These are phyloP conservation scores for Pocillopora verrucosa DNA, from an alignment of 64 coral and sea anemone species.

Conservation along the genomic window DNA sequence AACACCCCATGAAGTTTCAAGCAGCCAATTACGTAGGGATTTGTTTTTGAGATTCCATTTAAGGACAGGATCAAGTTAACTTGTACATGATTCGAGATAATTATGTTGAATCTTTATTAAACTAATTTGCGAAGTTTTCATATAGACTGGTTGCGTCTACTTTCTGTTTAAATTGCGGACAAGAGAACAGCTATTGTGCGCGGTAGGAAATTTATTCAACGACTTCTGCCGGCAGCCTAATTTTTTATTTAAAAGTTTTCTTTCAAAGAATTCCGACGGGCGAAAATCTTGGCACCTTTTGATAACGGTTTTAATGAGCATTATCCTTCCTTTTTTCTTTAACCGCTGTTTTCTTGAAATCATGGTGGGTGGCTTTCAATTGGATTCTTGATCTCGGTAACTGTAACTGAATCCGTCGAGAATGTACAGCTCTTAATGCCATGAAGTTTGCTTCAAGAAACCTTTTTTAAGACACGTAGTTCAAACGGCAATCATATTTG, in stretches of 20 bases:
- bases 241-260: neutral
- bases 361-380: neutral
- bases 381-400: neutral
- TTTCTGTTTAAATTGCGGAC: too few species aligned
- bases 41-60: too few species aligned
- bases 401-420: too few species aligned
- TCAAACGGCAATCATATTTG: neutral
- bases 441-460: slow-evolving; percentile 1
- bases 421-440: too few species aligned
- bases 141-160: too few species aligned
- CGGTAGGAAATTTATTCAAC: slow-evolving; percentile 11
- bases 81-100: too few species aligned
- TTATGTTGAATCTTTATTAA: too few species aligned
- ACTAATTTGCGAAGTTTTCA: too few species aligned
- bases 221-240: neutral
- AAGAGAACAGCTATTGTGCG: neutral
- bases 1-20: too few species aligned
- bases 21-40: too few species aligned
- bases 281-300: slow-evolving; percentile 12
- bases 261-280: neutral
- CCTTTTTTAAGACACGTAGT: neutral
- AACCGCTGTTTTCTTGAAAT: neutral
- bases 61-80: too few species aligned
- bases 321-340: neutral
- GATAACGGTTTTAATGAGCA: neutral